A percentile compares a stretch with the other conserved stretches of the same genome.
Evolutionary conservation across 2,113 vertebrate species (phyloP).

Genomic region (Cottus gobio): DNA sequence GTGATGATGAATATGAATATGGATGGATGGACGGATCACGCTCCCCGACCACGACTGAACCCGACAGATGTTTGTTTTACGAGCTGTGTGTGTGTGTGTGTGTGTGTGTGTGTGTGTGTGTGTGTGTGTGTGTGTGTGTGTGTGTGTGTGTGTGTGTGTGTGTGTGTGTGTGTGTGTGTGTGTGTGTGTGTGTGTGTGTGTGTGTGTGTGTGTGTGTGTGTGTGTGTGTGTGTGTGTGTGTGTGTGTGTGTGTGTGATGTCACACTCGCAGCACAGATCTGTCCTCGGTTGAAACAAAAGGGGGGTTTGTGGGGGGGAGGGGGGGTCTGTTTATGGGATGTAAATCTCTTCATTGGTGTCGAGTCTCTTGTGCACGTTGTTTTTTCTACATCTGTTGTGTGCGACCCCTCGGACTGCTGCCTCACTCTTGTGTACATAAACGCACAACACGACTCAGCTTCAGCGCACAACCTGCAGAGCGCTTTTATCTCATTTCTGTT

Average conservation of each 20-base stretch:
- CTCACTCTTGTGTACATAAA: constrained; percentile 75
- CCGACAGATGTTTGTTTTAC: constrained; percentile 15
- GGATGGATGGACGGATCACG: constrained; percentile 9
- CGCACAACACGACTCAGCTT: constrained; percentile 51
- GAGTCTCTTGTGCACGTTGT: constrained; percentile 63
- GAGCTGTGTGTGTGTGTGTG: not conserved
- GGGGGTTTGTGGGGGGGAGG: not conserved
- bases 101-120: not conserved
- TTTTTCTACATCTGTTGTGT: constrained; percentile 65
- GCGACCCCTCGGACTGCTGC: constrained; percentile 72
- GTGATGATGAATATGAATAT: constrained; percentile 32
- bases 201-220: not conserved
- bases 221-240: not conserved
- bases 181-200: not conserved
- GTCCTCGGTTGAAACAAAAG: constrained; percentile 12
- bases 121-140: not conserved
- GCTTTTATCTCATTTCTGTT: constrained; percentile 52
- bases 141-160: too few species aligned
- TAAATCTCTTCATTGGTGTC: constrained; percentile 36
- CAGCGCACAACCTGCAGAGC: constrained; percentile 53
- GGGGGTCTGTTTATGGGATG: constrained; percentile 20
- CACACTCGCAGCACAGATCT: constrained; percentile 5
- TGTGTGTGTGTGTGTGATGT: not conserved
- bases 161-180: not conserved
- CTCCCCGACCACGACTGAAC: constrained; percentile 9